These are phyloP conservation scores for Neodiprion lecontei DNA, from an alignment of 1,140 invertebrate species.

Conservation along the genomic window DNA sequence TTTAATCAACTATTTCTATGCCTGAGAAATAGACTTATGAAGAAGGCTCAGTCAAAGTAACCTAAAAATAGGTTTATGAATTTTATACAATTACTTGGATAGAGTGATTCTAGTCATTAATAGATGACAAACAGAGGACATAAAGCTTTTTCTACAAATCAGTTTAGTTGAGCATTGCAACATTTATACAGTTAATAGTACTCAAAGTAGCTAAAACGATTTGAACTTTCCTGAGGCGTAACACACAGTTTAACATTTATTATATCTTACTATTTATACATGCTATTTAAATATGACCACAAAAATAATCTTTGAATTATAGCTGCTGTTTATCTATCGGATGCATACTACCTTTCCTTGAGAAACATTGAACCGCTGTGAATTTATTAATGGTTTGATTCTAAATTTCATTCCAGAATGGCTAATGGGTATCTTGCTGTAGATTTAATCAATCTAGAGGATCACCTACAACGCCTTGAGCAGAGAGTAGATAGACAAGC, in stretches of 20 bases:
- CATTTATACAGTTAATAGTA: background rate
- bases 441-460: slow-evolving; percentile 1
- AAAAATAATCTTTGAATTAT: too few relatives aligned
- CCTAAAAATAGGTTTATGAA: too few relatives aligned
- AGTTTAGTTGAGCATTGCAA: too few relatives aligned
- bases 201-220: background rate
- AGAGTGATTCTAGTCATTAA: too few relatives aligned
- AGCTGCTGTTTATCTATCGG: too few relatives aligned
- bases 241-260: background rate
- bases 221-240: background rate
- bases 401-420: slow-evolving; percentile 3
- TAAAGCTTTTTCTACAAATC: too few relatives aligned
- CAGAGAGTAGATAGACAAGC: slow-evolving; percentile 3
- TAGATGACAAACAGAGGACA: too few relatives aligned
- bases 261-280: background rate
- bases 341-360: too few relatives aligned
- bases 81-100: too few relatives aligned
- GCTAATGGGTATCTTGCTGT: slow-evolving; percentile 4
- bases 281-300: background rate
- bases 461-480: background rate
- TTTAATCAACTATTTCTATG: background rate
- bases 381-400: too few relatives aligned
- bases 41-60: too few relatives aligned
- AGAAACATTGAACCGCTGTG: too few relatives aligned
- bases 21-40: background rate